Conservation (phyloP, 2,797 vertebrate genomes). For the Sciurus carolinensis region DNA sequence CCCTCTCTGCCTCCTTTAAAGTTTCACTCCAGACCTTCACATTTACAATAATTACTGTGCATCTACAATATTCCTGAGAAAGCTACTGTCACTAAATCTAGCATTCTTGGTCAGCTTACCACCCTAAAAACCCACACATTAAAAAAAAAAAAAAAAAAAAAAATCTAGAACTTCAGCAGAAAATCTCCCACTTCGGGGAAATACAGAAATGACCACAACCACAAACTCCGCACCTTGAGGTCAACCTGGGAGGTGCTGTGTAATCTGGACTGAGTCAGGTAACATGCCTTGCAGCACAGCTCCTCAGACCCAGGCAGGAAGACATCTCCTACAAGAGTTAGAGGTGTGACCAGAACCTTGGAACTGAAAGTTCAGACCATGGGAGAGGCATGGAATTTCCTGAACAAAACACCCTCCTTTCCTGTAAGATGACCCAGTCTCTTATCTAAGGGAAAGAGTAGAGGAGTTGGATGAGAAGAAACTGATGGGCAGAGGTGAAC, state of each 20-base stretch:
- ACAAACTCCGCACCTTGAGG: neutral
- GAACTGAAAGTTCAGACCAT: neutral
- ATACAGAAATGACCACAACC: neutral
- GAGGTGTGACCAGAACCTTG: no score
- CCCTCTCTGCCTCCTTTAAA: neutral
- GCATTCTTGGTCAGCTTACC: neutral
- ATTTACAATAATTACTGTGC: neutral
- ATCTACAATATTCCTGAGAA: neutral
- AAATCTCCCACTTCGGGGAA: neutral
- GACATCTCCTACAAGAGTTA: neutral
- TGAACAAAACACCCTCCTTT: neutral
- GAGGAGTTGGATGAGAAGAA: neutral
- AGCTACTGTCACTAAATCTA: neutral
- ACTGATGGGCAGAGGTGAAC: neutral
- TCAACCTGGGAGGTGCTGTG: neutral
- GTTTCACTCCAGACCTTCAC: neutral
- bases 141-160: neutral
- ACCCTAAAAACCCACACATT: neutral
- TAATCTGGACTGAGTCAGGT: neutral
- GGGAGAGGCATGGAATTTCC: neutral
- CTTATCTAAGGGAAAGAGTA: conserved; percentile 31
- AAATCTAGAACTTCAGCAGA: conserved; percentile 28
- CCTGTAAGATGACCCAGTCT: neutral
- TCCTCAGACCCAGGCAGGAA: neutral
- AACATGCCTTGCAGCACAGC: neutral